A percentile compares a stretch with the other conserved stretches of the same genome.
Conservation (phyloP, 2,888 invertebrate genomes). For the Malthinus flaveolus region DNA sequence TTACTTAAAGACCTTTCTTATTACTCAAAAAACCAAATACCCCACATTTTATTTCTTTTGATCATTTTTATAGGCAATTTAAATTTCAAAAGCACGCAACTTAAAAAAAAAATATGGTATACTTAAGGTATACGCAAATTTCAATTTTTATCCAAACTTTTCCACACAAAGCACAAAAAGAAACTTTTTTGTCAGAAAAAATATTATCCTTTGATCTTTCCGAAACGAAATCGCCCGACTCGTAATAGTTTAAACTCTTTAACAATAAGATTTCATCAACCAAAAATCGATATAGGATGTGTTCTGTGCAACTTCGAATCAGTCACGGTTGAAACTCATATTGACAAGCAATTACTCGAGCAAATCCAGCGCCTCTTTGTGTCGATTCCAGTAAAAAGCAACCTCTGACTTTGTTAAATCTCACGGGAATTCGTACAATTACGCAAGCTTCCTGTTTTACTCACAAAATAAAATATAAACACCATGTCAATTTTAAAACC, state of each 20-base stretch:
- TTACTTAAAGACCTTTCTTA: too few species aligned
- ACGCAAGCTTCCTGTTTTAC: conserved; percentile 18
- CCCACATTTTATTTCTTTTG: too few species aligned
- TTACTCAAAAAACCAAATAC: too few species aligned
- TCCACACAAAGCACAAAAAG: too few species aligned
- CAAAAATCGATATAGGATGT: conserved; percentile 8
- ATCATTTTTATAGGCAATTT: too few species aligned
- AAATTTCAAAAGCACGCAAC: too few species aligned
- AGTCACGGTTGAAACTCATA: conserved; percentile 25
- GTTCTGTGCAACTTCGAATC: conserved; percentile 11
- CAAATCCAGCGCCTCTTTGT: conserved; percentile 26
- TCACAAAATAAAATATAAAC: conserved; percentile 18
- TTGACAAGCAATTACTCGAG: conserved; percentile 30
- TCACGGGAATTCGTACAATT: conserved; percentile 22
- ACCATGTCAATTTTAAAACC: neutral
- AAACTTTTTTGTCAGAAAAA: neutral
- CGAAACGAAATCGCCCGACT: neutral
- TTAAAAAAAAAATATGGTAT: too few species aligned
- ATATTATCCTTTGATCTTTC: conserved; percentile 1
- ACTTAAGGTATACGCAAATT: too few species aligned
- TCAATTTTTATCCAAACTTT: too few species aligned
- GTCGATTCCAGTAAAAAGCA: conserved; percentile 26
- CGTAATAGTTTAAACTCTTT: neutral
- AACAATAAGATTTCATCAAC: conserved; percentile 14
- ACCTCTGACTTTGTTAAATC: conserved; percentile 24